These are phyloP conservation scores for Frankliniella fusca DNA, from an alignment of 2,888 invertebrate species.

Conservation along the genomic window DNA sequence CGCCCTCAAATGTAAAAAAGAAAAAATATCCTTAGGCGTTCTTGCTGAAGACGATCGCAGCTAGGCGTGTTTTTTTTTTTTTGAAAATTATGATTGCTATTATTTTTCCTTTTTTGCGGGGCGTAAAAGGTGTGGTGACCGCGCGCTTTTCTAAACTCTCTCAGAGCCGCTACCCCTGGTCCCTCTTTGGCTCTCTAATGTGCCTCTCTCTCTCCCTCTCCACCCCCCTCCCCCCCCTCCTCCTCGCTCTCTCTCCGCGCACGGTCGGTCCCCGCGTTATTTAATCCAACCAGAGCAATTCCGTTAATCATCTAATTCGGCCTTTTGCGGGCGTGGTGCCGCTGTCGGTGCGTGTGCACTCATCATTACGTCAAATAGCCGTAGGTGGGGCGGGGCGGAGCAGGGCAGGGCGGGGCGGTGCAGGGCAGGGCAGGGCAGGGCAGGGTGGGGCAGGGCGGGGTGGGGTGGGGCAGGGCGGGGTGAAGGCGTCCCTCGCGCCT, in stretches of 20 bases:
- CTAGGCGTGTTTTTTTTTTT: too few relatives aligned
- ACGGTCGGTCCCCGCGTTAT: not conserved
- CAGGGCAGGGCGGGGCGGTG: not conserved
- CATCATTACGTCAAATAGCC: conserved; percentile 19
- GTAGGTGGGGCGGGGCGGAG: not conserved
- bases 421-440: not conserved
- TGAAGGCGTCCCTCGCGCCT: not conserved
- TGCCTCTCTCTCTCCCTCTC: too few relatives aligned
- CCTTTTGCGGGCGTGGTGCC: not conserved
- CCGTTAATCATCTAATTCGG: conserved; percentile 11
- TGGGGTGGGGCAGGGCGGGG: not conserved
- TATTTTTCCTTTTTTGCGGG: too few relatives aligned
- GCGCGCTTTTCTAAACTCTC: too few relatives aligned
- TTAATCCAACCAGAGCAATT: not conserved
- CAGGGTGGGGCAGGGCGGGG: not conserved
- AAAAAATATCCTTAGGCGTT: too few relatives aligned
- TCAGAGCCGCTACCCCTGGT: too few relatives aligned
- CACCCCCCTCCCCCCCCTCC: not conserved
- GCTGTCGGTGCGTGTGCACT: not conserved
- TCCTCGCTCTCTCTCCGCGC: not conserved
- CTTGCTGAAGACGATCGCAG: too few relatives aligned
- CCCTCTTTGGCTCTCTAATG: too few relatives aligned
- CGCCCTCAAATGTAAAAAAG: too few relatives aligned
- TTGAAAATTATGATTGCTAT: too few relatives aligned
- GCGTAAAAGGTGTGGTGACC: too few relatives aligned